Evolutionary conservation across 2,888 invertebrate species (phyloP), one percentile per base, ranked within the genome.

Genomic region (Leptopterna dolabrata): DNA sequence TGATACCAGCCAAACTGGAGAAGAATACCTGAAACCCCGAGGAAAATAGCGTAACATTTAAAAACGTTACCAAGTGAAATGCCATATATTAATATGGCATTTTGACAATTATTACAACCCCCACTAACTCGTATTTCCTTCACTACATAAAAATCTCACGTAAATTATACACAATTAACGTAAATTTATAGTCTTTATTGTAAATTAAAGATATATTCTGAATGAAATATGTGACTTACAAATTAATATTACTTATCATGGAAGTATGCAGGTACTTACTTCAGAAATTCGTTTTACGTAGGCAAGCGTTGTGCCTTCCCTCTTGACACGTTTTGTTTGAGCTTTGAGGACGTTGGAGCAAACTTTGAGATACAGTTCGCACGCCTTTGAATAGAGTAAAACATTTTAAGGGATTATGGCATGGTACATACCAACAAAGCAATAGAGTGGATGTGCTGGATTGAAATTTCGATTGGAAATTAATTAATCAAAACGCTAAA

Each of bases 271-370:
- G 2, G 36, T 36, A 29, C n/a, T 30, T 71, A 87, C 88, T 63
- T 95, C 95, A 30, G 96, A 95, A 88, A 97, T 94, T 92, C 96
- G 95, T 90, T 95, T 94, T 43, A 97, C 95, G 90, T 97, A 97
- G 89, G 94, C 94, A 83, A 95, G 94, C 30, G 96, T 96, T 2
- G 96, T 95, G 41, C 96, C 96, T 92, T 96, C 96, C 87, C 95
- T 92, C 91, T 96, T 96, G 86, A 97, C 95, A 90, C 95, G 95
- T 91, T 96, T 96, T 63, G 96, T 93, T 90, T 96, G 96, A 81
- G 95, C 95, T 91, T 96, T 96, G 43, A 97, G 93, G 85, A 96
- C 95, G 89, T 95, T 96, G 91, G 95, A 96, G 91, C 97, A 96
- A 88, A 97, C 94, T 91, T 95, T 95, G 87, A 97, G 92, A 92